Percentiles rank a stretch among this genome's conserved stretches.
Evolutionary conservation across 1,140 invertebrate genomes (phyloP).

Genomic region (Palaemon carinicauda): DNA sequence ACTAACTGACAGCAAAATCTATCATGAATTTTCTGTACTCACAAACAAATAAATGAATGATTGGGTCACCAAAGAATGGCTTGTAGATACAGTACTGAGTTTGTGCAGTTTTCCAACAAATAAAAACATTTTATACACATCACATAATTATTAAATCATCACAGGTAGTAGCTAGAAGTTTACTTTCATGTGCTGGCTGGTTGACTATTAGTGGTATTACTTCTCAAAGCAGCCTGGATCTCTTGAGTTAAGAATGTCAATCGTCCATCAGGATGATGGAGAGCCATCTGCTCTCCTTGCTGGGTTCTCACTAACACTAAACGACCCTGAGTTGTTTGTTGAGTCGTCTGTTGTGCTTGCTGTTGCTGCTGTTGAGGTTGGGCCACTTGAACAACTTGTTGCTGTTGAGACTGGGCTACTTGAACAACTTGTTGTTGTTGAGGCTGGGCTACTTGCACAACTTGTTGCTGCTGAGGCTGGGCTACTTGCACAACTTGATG

Average conservation of each 20-base stretch:
- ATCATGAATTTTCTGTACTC: too few relatives aligned
- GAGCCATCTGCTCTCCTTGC: slow-evolving; percentile 43
- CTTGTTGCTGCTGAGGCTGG: slow-evolving; percentile 15
- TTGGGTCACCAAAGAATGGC: too few relatives aligned
- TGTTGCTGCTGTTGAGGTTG: background rate
- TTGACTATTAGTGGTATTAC: slow-evolving; percentile 22
- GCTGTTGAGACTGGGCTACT: too few relatives aligned
- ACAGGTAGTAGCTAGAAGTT: too few relatives aligned
- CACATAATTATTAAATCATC: too few relatives aligned
- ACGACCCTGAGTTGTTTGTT: slow-evolving; percentile 33
- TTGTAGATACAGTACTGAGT: too few relatives aligned
- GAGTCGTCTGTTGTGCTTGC: background rate
- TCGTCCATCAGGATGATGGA: slow-evolving; percentile 41
- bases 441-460: background rate
- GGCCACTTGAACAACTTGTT: too few relatives aligned
- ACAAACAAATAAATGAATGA: too few relatives aligned
- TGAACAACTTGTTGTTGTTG: slow-evolving; percentile 13
- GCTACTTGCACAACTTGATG: background rate
- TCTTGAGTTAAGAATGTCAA: slow-evolving; percentile 42
- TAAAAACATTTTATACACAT: too few relatives aligned
- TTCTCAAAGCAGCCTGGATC: slow-evolving; percentile 21
- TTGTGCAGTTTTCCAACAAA: too few relatives aligned
- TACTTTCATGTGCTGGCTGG: background rate
- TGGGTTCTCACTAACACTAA: slow-evolving; percentile 41
- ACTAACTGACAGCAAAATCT: too few relatives aligned